Conservation (phyloP, 2,888 invertebrate species). For the Caenorhabditis sulstoni region DNA sequence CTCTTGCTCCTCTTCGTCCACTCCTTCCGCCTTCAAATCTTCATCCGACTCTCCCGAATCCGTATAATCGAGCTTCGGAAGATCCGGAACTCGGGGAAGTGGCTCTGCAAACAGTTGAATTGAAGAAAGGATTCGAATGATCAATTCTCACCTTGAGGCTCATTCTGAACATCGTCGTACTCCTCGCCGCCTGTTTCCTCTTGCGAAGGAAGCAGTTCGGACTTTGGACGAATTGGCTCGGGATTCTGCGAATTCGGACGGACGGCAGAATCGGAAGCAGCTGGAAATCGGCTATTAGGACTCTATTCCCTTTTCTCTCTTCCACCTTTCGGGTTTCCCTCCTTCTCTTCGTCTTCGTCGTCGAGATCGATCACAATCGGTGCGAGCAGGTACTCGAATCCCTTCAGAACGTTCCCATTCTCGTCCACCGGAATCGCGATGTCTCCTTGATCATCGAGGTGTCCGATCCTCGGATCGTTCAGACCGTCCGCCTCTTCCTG, state of each 20-base stretch:
- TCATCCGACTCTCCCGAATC: conserved; percentile 44
- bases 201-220: conserved; percentile 12
- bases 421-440: conserved; percentile 47
- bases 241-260: not conserved
- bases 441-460: conserved; percentile 26
- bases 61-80: conserved; percentile 36
- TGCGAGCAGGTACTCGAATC: conserved; percentile 36
- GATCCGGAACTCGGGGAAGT: conserved; percentile 22
- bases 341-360: conserved; percentile 18
- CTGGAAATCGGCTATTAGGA: not conserved
- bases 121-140: not conserved
- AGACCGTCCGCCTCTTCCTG: conserved; percentile 42
- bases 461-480: conserved; percentile 47
- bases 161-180: conserved; percentile 34
- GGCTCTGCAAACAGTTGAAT: conserved; percentile 13
- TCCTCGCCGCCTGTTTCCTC: conserved; percentile 23
- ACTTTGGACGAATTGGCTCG: conserved; percentile 6
- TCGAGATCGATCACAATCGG: conserved; percentile 39
- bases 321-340: not conserved
- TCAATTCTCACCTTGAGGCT: conserved; percentile 15
- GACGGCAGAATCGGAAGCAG: not conserved
- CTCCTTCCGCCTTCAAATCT: conserved; percentile 19
- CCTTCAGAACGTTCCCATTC: conserved; percentile 35
- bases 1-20: not conserved
- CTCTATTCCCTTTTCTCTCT: not conserved